Evolutionary conservation across 2,113 vertebrate genomes (phyloP), one percentile per base, ranked within the genome.

Genomic region (Laticauda colubrina): DNA sequence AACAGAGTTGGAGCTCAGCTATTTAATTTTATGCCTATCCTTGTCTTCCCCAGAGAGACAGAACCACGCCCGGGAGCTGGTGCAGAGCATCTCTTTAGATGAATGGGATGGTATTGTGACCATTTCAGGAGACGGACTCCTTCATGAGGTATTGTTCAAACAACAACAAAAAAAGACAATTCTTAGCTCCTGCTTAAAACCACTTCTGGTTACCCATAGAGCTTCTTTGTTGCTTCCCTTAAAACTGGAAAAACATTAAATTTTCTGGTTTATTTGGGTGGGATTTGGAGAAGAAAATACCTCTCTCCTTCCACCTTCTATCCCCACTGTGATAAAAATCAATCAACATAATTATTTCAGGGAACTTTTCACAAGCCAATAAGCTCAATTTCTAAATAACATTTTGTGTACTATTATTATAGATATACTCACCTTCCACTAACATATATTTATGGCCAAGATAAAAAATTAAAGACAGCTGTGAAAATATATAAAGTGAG

Each of bases 91-190:
- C 91, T 96, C 93, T 2, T 96, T 99, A 45, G 95, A 94, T 0
- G 98, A 99, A 95, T 99, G 99, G 99, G 98, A 99, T 0, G 98
- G 98, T 69, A 98, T 99, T 11, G 94, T 99, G 90, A 98, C 98
- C 0, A 93, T 98, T 55, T 99, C 98, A 0, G 99, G 99, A 94
- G 99, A 99, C 8, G 99, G 99, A 90, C 97, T 99, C 20, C 96
- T 99, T 85, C 98, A 98, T 85, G 98, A 99, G 98, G 98, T 98
- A 92, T 91, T 1, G 7, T 6, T 53, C n/a, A 69, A 86, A 11
- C 29, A n/a, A 69, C 64, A 5, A 18, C 2, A 0, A 39, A 14
- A 48, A 29, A 15, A 29, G 14, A 9, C 85, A 53, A 5, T 7
- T 0, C 34, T 51, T 4, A 43, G 43, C 51, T 7, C 34, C 48